A percentile compares a stretch with the other conserved stretches of the same genome.
Conservation (phyloP, 2,888 invertebrate species). For the Acleris emargana region DNA sequence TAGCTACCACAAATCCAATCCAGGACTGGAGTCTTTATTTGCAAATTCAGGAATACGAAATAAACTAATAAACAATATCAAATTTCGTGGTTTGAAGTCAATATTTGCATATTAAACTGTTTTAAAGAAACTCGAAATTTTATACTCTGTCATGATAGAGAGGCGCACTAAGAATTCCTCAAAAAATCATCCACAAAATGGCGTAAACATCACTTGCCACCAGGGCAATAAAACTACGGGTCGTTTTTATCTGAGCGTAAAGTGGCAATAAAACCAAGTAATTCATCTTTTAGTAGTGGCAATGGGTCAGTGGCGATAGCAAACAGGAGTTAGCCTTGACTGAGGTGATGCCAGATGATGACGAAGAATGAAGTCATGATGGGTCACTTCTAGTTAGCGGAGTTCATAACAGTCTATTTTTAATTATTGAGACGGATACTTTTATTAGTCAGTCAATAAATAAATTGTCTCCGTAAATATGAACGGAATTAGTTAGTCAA, state of each 20-base stretch:
- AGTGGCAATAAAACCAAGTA: conserved; percentile 19
- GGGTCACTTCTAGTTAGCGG: conserved; percentile 2
- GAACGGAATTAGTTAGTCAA: no score
- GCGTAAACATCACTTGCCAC: not conserved
- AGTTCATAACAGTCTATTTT: not conserved
- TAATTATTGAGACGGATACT: not conserved
- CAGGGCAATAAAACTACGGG: not conserved
- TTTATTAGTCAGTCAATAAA: not conserved
- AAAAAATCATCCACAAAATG: not conserved
- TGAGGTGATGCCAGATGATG: conserved; percentile 28
- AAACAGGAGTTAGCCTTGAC: conserved; percentile 15
- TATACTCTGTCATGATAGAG: no score
- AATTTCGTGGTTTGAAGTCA: no score
- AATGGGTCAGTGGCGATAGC: conserved; percentile 21
- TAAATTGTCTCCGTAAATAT: not conserved
- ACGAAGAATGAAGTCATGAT: conserved; percentile 27
- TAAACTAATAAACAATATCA: no score
- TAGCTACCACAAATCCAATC: no score
- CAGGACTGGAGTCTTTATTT: no score
- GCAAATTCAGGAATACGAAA: no score
- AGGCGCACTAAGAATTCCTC: no score
- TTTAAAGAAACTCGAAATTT: no score
- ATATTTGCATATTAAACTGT: no score
- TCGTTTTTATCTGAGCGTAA: not conserved
- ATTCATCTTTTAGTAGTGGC: conserved; percentile 24